These are phyloP conservation scores for Echinops telfairi DNA, from an alignment of 2,113 vertebrate genomes.

Conservation along the genomic window DNA sequence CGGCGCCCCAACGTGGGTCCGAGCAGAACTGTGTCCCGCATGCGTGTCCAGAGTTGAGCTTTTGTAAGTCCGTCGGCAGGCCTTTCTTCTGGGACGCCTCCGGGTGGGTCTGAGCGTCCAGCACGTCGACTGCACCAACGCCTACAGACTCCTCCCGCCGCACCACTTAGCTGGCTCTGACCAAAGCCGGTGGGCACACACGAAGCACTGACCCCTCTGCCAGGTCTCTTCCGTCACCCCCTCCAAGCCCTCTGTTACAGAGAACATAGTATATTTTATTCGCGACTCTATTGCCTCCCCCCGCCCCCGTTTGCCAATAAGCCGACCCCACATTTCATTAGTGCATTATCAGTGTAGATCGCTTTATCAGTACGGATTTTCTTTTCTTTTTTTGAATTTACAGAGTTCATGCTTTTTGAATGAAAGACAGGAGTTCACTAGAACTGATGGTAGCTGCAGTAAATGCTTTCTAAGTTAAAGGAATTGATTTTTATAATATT, in stretches of 20 bases:
- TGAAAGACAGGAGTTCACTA: no score
- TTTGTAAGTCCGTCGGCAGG: not conserved
- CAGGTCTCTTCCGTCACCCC: not conserved
- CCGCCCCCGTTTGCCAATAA: not conserved
- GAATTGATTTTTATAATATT: no score
- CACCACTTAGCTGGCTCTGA: not conserved
- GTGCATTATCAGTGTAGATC: not conserved
- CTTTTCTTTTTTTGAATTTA: no score
- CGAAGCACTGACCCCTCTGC: not conserved
- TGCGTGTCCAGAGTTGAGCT: not conserved
- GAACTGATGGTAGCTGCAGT: no score
- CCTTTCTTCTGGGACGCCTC: not conserved
- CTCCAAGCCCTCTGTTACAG: not conserved
- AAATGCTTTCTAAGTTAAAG: no score
- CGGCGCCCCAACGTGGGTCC: not conserved
- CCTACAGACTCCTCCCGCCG: not conserved
- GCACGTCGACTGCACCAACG: not conserved
- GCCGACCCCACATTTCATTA: not conserved
- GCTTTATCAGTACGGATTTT: not conserved
- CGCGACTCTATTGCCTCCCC: not conserved
- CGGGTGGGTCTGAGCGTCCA: not conserved
- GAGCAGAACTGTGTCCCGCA: not conserved
- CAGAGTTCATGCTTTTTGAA: no score
- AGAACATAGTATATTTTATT: not conserved
- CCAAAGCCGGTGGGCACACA: not conserved